phyloP scores from a whole-genome alignment of 2,113 vertebrate genomes.

The Spheniscus mendiculus region DNA sequence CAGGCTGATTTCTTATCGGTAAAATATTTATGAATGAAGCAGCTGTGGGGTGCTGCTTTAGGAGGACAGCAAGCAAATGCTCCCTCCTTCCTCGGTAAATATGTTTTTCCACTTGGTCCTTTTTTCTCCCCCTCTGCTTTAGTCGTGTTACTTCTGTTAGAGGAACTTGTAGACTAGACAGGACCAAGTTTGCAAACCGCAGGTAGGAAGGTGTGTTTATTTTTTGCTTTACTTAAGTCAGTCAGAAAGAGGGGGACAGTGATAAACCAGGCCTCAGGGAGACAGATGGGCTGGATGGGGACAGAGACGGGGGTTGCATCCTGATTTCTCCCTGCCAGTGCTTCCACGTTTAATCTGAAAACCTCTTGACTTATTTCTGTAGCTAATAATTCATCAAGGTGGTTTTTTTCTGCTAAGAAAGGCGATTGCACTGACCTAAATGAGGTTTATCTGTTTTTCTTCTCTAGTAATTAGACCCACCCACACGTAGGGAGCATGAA shows the following conservation, averaged over 20 bases:
- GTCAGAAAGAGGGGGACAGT: neutral
- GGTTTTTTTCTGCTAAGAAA: neutral
- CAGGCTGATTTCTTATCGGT: neutral
- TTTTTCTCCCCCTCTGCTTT: neutral
- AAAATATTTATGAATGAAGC: slow-evolving; percentile 52
- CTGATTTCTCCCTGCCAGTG: neutral
- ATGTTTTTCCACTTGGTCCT: neutral
- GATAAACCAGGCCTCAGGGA: neutral
- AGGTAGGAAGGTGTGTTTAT: neutral
- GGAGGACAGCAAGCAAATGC: neutral
- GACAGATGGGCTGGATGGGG: neutral
- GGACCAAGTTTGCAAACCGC: neutral
- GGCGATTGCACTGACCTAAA: neutral
- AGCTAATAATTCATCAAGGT: neutral
- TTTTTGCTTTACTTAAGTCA: neutral
- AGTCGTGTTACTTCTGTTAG: neutral
- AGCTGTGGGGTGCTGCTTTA: neutral
- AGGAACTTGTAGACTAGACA: neutral
- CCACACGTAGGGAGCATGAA: rapidly evolving
- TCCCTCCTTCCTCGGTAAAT: neutral
- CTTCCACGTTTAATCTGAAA: neutral
- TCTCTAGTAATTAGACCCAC: neutral
- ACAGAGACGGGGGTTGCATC: rapidly evolving
- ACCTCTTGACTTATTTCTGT: neutral
- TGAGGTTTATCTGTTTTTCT: neutral